Conservation (phyloP, 2,888 invertebrate species). For the Tricholauxania praeusta region DNA sequence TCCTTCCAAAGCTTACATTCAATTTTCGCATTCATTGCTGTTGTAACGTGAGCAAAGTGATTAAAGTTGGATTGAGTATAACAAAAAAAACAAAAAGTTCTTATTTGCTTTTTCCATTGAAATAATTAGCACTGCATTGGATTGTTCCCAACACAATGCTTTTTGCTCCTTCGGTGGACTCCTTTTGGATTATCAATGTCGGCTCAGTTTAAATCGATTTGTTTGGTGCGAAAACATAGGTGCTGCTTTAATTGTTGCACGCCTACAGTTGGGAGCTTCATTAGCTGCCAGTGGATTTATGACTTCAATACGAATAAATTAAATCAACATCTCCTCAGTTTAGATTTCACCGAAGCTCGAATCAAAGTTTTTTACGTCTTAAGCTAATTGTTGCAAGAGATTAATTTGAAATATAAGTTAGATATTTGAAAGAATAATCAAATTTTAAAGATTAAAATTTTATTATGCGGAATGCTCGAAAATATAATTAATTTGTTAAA, state of each 20-base stretch:
- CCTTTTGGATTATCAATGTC: constrained; percentile 6
- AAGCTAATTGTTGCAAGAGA: too few relatives aligned
- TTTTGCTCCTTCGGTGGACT: not conserved
- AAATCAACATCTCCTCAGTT: too few relatives aligned
- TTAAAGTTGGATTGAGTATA: constrained; percentile 32
- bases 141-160: not conserved
- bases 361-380: constrained; percentile 37
- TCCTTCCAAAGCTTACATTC: constrained; percentile 2
- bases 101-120: constrained; percentile 63
- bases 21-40: constrained; percentile 31
- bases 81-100: constrained; percentile 37
- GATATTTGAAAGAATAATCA: too few relatives aligned
- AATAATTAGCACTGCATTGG: constrained; percentile 58
- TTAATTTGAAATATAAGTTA: too few relatives aligned
- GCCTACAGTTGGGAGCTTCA: constrained; percentile 45
- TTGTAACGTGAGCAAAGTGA: constrained; percentile 37
- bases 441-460: too few relatives aligned
- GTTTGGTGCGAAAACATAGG: constrained; percentile 65
- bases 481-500: too few relatives aligned
- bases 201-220: constrained; percentile 60
- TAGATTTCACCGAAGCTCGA: constrained; percentile 35
- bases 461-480: too few relatives aligned
- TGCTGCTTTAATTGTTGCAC: constrained; percentile 62
- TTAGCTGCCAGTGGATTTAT: not conserved
- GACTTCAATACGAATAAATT: not conserved